Evolutionary conservation across 2,888 invertebrate species (phyloP).

Genomic region (Agrilus biguttatus): DNA sequence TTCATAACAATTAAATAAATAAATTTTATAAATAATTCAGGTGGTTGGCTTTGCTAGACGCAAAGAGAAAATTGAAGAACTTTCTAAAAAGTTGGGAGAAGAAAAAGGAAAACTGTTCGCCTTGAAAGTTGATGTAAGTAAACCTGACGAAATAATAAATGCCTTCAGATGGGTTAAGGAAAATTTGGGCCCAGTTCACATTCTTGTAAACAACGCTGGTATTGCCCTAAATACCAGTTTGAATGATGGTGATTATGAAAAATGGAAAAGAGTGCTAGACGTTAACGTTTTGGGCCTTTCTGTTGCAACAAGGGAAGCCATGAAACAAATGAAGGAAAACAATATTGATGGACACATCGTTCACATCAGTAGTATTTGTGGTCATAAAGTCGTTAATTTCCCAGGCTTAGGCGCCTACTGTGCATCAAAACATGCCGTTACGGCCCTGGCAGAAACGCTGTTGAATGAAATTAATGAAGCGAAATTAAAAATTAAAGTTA

Average conservation of each 20-base stretch:
- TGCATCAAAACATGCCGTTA: constrained; percentile 38
- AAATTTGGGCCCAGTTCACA: constrained; percentile 1
- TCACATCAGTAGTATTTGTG: constrained; percentile 35
- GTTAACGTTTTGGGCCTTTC: constrained; percentile 43
- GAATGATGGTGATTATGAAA: not conserved
- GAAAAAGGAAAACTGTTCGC: constrained; percentile 1
- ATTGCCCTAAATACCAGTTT: not conserved
- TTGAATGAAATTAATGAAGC: constrained; percentile 31
- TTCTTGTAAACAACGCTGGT: constrained; percentile 2
- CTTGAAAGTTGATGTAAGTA: constrained; percentile 1
- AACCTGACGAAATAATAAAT: constrained; percentile 1
- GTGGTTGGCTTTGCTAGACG: constrained; percentile 3
- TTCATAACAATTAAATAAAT: not conserved
- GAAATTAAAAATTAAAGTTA: constrained; percentile 28
- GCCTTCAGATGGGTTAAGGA: constrained; percentile 1
- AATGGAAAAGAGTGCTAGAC: constrained; percentile 18
- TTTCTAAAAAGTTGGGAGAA: not conserved
- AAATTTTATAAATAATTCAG: not conserved
- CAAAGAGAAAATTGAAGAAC: constrained; percentile 1
- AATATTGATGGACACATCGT: constrained; percentile 42
- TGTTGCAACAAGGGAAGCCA: constrained; percentile 40
- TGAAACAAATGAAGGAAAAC: constrained; percentile 37
- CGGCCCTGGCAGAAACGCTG: constrained; percentile 33
- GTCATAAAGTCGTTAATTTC: constrained; percentile 12
- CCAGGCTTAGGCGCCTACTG: constrained; percentile 27